Evolutionary conservation across 2,797 vertebrate species (phyloP), one percentile per base, ranked within the genome.

Genomic region (Hippocampus kuda): DNA sequence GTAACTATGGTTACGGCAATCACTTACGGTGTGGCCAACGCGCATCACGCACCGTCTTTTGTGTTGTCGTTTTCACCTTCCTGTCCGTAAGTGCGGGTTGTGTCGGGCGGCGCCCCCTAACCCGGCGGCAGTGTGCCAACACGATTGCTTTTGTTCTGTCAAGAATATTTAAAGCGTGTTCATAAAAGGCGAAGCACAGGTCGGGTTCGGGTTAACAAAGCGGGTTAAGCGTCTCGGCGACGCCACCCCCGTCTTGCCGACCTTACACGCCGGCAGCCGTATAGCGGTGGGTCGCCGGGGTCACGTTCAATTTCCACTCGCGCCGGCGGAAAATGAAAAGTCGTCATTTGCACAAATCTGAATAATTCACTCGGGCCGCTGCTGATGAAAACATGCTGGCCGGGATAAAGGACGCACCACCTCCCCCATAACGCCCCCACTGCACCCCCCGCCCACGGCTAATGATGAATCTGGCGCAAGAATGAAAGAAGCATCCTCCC

Each of bases 261-360:
- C 49, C 48, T 27, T 53, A 27, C 27, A 44, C 49, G 49, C 48
- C 65, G 65, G 4, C 24, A 94, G 95, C 98, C 96, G 97, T 95
- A 95, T 94, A 95, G 94, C 89, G 92, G 88, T 5, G 89, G 97
- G 97, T 96, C 95, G 95, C 83, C 86, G 11, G 4, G 97, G 96
- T 98, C 95, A 95, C 92, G 92, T 97, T 92, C 96, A 99, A 98
- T 99, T 97, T 99, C 94, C 94, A 98, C 94, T 93, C 92, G 91
- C 92, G 69, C 91, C 84, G 79, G 81, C 89, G 89, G 86, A 94
- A 97, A 97, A 96, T 96, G 94, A 95, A 98, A 95, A 94, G 91
- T 92, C 96, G 90, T 97, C 94, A 99, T 99, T 98, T 98, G 95
- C 96, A 98, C 94, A 98, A 94, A 98, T 98, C 95, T 98, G 94